These are phyloP conservation scores for Microplitis mediator DNA, from an alignment of 1,140 invertebrate species.

Conservation along the genomic window DNA sequence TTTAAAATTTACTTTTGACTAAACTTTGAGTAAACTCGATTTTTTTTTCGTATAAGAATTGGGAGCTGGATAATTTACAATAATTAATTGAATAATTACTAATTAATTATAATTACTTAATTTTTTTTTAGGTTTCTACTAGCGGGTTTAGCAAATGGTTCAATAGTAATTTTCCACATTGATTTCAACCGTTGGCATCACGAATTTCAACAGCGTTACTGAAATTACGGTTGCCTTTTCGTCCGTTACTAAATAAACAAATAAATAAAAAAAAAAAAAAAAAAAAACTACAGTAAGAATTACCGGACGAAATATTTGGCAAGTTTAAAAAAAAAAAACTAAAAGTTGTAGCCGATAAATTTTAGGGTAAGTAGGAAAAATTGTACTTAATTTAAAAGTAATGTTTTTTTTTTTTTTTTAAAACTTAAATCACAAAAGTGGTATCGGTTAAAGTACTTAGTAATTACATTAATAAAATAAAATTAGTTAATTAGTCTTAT, in stretches of 20 bases:
- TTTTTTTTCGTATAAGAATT: too few species aligned
- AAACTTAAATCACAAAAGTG: neutral
- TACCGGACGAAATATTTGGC: constrained; percentile 9
- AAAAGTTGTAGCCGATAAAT: neutral
- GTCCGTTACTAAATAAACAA: constrained; percentile 37
- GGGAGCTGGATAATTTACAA: too few species aligned
- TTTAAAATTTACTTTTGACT: too few species aligned
- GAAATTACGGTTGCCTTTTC: constrained; percentile 55
- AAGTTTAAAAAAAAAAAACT: neutral
- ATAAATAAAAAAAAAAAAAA: constrained; percentile 19
- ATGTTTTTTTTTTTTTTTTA: neutral
- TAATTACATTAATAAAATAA: neutral
- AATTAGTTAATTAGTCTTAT: neutral
- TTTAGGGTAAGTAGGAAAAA: constrained; percentile 25
- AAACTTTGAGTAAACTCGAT: too few species aligned
- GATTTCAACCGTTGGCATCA: constrained; percentile 99
- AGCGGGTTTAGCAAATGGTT: constrained; percentile 94
- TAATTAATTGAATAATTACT: too few species aligned
- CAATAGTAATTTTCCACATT: constrained; percentile 98
- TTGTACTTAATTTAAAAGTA: constrained; percentile 11
- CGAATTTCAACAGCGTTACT: constrained; percentile 94
- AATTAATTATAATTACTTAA: neutral
- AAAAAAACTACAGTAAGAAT: neutral
- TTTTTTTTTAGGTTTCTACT: constrained; percentile 83
- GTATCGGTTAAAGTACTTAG: constrained; percentile 15